phyloP scores from a whole-genome alignment of 1,140 invertebrate species.

The Dermatophagoides farinae region DNA sequence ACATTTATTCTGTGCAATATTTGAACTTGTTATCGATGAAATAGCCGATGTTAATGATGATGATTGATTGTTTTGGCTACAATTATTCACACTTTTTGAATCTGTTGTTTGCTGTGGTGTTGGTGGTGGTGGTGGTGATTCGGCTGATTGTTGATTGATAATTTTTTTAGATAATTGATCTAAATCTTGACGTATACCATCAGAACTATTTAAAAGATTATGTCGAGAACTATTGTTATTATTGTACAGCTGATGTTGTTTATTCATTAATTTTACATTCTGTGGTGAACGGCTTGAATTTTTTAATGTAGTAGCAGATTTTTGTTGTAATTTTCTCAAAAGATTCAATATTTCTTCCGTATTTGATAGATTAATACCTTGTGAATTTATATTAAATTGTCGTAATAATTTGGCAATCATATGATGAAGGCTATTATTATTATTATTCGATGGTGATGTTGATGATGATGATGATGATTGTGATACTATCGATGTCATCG shows the following conservation, averaged over 20 bases:
- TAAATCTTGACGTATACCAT: slow-evolving; percentile 14
- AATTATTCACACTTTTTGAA: slow-evolving; percentile 1
- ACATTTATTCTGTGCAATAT: slow-evolving; percentile 20
- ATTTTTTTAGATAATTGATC: slow-evolving; percentile 8
- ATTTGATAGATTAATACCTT: slow-evolving; percentile 3
- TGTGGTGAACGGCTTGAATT: background rate
- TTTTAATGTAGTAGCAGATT: too few species aligned
- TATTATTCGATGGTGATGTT: background rate
- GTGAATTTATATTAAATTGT: background rate
- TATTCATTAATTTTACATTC: background rate
- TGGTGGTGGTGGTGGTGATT: slow-evolving; percentile 1
- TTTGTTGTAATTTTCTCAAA: background rate
- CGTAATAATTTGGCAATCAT: background rate
- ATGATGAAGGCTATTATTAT: too few species aligned
- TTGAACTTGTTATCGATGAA: slow-evolving; percentile 5
- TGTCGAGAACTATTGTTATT: background rate
- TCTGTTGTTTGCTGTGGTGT: background rate
- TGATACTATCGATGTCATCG: background rate
- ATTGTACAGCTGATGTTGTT: background rate
- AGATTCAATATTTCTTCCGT: background rate
- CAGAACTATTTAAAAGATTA: slow-evolving; percentile 10
- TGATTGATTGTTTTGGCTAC: background rate
- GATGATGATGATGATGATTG: background rate
- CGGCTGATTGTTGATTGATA: background rate
- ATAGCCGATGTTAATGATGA: slow-evolving; percentile 4